phyloP scores from a whole-genome alignment of 1,140 invertebrate species.

The Plodia interpunctella region DNA sequence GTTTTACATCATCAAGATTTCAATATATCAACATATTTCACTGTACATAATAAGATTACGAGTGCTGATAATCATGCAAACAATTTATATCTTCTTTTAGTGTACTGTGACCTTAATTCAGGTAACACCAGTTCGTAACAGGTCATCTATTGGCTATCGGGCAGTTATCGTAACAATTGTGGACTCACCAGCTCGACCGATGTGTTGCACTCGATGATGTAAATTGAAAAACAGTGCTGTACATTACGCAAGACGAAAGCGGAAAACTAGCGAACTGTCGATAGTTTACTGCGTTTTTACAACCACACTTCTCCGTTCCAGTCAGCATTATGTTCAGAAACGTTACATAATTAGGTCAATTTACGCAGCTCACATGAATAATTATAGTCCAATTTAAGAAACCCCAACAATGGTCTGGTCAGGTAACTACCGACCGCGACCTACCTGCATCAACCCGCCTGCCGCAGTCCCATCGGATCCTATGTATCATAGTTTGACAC shows the following conservation, averaged over 20 bases:
- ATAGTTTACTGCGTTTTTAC: conserved; percentile 45
- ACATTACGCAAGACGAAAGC: conserved; percentile 57
- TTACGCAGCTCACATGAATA: conserved; percentile 1
- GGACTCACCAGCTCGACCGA: conserved; percentile 11
- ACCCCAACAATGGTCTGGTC: conserved; percentile 7
- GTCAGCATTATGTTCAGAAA: conserved; percentile 14
- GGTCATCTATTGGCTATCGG: not conserved
- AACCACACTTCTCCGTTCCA: conserved; percentile 23
- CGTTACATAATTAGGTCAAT: conserved; percentile 15
- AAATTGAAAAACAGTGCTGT: conserved; percentile 52
- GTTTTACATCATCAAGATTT: no score
- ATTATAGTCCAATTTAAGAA: conserved; percentile 12
- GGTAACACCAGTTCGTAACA: not conserved
- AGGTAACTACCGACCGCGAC: conserved; percentile 15
- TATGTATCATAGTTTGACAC: conserved; percentile 59
- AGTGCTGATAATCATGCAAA: not conserved
- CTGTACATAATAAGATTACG: conserved; percentile 1
- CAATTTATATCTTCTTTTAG: not conserved
- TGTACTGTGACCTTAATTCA: not conserved
- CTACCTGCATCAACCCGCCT: conserved; percentile 11
- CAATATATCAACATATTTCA: no score
- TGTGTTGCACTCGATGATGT: conserved; percentile 35
- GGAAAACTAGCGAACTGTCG: conserved; percentile 49
- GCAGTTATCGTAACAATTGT: not conserved
- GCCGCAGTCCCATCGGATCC: conserved; percentile 34